Evolutionary conservation across 2,797 vertebrate genomes (phyloP).

Genomic region (Hapalemur alaotrensis): DNA sequence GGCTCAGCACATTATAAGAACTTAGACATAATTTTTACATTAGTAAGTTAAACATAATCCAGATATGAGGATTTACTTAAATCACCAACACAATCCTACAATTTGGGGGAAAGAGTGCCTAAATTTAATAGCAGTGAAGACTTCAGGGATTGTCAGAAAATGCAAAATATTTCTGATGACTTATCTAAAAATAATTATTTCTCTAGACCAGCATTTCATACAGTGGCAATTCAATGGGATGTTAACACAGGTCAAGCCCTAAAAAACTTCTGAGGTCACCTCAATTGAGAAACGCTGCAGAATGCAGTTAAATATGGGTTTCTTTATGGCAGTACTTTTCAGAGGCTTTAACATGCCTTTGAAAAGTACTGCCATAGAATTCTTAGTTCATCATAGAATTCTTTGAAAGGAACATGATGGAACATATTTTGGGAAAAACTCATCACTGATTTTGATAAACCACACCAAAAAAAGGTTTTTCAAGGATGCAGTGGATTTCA

Average conservation of each 20-base stretch:
- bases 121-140: not conserved
- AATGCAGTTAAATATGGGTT: not conserved
- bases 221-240: not conserved
- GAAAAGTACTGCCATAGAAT: too few relatives aligned
- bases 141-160: not conserved
- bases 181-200: slow-evolving; percentile 51
- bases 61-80: not conserved
- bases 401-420: not conserved
- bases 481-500: not conserved
- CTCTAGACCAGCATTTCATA: not conserved
- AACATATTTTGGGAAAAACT: not conserved
- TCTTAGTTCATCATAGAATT: not conserved
- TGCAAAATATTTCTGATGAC: not conserved
- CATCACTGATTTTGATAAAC: not conserved
- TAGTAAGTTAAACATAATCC: slow-evolving; percentile 19
- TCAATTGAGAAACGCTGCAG: not conserved
- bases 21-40: not conserved
- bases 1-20: not conserved
- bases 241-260: not conserved
- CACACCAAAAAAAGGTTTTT: not conserved
- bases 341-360: not conserved
- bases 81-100: not conserved
- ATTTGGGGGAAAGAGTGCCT: not conserved
- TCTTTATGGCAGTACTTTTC: not conserved
- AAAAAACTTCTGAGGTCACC: not conserved